phyloP scores from a whole-genome alignment of 2,797 vertebrate genomes.

The Diglossa cyanea region DNA sequence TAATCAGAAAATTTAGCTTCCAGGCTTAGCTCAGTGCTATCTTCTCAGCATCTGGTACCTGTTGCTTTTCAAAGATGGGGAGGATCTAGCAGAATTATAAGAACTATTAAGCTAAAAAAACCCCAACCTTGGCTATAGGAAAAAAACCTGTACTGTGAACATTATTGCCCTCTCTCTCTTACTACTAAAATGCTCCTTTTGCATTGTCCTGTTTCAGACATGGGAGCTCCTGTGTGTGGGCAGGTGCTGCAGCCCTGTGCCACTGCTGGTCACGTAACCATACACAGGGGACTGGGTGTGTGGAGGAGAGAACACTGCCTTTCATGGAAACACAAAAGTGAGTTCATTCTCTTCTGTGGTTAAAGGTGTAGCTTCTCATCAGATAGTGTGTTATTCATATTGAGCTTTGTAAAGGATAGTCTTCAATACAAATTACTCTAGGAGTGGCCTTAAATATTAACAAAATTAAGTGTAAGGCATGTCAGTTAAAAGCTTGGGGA shows the following conservation, averaged over 20 bases:
- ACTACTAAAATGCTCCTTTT: neutral
- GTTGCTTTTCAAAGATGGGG: neutral
- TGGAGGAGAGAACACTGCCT: neutral
- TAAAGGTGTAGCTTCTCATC: neutral
- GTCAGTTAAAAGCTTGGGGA: neutral
- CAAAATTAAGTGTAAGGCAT: neutral
- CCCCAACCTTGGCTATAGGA: neutral
- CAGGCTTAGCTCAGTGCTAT: neutral
- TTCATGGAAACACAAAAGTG: neutral
- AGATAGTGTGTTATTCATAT: neutral
- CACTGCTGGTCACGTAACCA: fast-evolving
- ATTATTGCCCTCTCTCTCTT: neutral
- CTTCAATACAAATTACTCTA: neutral
- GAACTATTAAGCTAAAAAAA: neutral
- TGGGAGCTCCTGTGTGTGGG: neutral
- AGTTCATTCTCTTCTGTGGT: neutral
- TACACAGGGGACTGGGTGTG: fast-evolving
- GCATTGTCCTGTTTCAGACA: neutral
- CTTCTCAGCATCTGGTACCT: neutral
- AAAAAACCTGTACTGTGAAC: neutral
- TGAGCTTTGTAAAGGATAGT: neutral
- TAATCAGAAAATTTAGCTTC: neutral
- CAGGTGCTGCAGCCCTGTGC: neutral
- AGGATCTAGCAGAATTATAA: neutral
- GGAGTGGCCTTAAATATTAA: neutral